Base-by-base conservation (phyloP, 2,113 vertebrate genomes). In the Crotalus viridis region DNA sequence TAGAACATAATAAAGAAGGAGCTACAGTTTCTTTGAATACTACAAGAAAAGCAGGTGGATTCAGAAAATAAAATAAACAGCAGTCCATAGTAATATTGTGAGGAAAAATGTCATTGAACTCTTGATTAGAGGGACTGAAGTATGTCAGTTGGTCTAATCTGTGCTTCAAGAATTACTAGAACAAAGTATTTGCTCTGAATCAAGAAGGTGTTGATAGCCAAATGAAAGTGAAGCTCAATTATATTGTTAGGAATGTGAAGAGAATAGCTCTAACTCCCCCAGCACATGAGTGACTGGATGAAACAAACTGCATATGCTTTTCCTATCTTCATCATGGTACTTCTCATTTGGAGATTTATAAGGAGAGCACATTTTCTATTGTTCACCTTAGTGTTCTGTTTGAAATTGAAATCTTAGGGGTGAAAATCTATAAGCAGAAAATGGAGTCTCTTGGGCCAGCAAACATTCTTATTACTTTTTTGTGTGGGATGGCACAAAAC, bases 1-100 rank as follows among this genome's bases (percentile, higher is more conserved):
- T 2, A 0, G 3, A 0, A 0, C 0, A 0, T 0, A 28, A 33
- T 26, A 61, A 86, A 87, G 0, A 13, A 1, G 22, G 0, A 0
- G 5, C 0, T 0, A 21, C 17, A 22, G 51, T 19, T 10, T 0
- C 0, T 15, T 46, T 1, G 12, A 0, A 0, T 2, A 22, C 4
- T 4, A 26, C n/a, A 85, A 33, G 55, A 54, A 87, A 91, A 24
- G 33, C 64, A 93, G 54, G 5, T 19, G 24, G 17, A 59, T 57
- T 54, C 51, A 89, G 26, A 24, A 24, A 48, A 8, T 21, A 26
- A 89, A 89, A 85, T 1, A 22, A 86, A 91, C 24, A 6, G 51
- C 5, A 57, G 5, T 24, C 46, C 4, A 15, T 17, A 64, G 19
- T 43, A 4, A 46, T 54, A 10, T 0, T 0, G 3, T 0, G 0